Conservation (phyloP, 2,797 vertebrate species). For the Hemitrygon akajei region DNA sequence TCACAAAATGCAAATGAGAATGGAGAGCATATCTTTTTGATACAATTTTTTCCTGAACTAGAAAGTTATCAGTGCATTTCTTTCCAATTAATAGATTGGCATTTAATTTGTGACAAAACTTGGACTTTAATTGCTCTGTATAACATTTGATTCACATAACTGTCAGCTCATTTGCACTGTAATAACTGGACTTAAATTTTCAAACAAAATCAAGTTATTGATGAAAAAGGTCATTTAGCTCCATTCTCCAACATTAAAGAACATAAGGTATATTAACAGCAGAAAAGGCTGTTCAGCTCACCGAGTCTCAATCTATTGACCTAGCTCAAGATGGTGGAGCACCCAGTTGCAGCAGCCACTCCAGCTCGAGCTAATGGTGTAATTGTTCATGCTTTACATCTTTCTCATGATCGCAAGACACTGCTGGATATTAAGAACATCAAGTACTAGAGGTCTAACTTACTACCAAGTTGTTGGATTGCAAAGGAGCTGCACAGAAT, state of each 20-base stretch:
- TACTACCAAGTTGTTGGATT: no score
- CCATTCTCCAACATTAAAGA: not conserved
- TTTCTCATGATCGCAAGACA: no score
- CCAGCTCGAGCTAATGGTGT: no score
- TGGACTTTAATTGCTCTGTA: not conserved
- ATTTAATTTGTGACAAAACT: not conserved
- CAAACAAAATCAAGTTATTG: constrained; percentile 5
- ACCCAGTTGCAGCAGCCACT: no score
- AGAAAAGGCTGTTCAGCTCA: not conserved
- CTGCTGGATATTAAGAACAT: no score
- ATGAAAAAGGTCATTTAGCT: not conserved
- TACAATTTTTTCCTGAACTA: not conserved
- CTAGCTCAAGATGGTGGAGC: no score
- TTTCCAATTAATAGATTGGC: not conserved
- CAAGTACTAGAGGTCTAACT: no score
- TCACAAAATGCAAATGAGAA: not conserved
- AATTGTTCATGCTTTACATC: no score
- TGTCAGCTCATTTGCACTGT: not conserved
- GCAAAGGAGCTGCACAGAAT: no score
- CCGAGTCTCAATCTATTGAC: no score
- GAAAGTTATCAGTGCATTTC: not conserved
- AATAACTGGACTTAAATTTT: not conserved
- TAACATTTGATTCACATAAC: not conserved
- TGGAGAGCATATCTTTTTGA: not conserved
- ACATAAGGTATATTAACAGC: not conserved